A percentile compares a stretch with the other conserved stretches of the same genome.
These are phyloP conservation scores for Trichacis sp. DNA, from an alignment of 2,888 invertebrate genomes.

Conservation along the genomic window DNA sequence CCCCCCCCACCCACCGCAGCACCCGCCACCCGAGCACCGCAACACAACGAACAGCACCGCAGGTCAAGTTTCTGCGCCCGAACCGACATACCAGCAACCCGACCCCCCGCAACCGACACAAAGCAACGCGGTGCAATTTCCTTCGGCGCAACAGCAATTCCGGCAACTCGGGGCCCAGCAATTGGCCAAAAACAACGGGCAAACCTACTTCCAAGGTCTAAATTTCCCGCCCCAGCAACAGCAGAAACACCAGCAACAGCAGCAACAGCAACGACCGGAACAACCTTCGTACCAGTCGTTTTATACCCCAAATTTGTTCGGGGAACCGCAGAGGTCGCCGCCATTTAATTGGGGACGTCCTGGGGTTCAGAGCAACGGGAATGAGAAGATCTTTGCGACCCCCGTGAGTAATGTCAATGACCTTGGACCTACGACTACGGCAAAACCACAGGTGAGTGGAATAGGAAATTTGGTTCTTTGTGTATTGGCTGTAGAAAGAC, in stretches of 20 bases:
- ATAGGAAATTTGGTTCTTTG: too few relatives aligned
- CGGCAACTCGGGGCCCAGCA: conserved; percentile 18
- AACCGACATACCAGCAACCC: too few relatives aligned
- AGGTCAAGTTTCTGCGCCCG: too few relatives aligned
- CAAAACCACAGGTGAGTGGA: conserved; percentile 42
- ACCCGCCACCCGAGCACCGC: too few relatives aligned
- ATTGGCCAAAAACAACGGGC: conserved; percentile 28
- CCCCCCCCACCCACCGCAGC: too few relatives aligned
- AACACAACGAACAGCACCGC: too few relatives aligned
- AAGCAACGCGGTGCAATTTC: too few relatives aligned
- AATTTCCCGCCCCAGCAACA: conserved; percentile 54
- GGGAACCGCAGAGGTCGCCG: conserved; percentile 22
- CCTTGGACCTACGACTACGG: conserved; percentile 63
- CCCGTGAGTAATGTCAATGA: conserved; percentile 55
- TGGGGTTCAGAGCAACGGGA: conserved; percentile 44
- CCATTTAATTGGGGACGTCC: conserved; percentile 62
- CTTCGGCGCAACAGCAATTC: too few relatives aligned
- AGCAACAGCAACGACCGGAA: conserved; percentile 59
- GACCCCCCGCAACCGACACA: too few relatives aligned
- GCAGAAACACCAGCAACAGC: conserved; percentile 55
- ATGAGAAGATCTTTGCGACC: conserved; percentile 62
- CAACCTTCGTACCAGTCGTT: conserved; percentile 56
- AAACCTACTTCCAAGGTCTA: conserved; percentile 58
- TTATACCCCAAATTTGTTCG: conserved; percentile 52
- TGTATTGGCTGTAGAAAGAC: too few relatives aligned